Base-by-base conservation (phyloP, 2,113 vertebrate genomes). In the Nycticorax nycticorax region DNA sequence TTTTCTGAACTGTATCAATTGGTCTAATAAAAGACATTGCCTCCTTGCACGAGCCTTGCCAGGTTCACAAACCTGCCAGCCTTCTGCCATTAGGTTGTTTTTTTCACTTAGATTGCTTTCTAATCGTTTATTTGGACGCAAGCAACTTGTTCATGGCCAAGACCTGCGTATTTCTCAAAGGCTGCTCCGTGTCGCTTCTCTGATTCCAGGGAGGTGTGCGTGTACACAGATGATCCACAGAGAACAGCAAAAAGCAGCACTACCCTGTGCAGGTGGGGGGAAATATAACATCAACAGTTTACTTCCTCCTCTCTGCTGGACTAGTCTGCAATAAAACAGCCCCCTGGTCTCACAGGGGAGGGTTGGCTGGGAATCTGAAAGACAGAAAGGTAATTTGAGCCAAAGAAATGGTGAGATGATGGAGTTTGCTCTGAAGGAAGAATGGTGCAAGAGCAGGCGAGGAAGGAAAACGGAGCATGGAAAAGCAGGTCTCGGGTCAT, bases 391-490 rank as follows among this genome's bases (percentile, higher is more conserved):
- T 22, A 35, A 39, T 39, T 5, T 14, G 28, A 90, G 63, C 19
- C n/a, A 33, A 47, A 47, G 43, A 4, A 9, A n/a, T 3, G 9
- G 45, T 0, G 32, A 74, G 53, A 59, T 1, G 17, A 20, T 16
- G 15, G 66, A 72, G 33, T 32, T 52, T 4, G 4, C 35, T 52
- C 53, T 22, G 27, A 60, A 48, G 43, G 59, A 74, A 66, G 32
- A 74, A 12, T 3, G 0, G 41, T 6, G 5, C 50, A 41, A 66
- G 32, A 72, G 67, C 41, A 5, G 35, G 43, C 0, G 0, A 59
- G 52, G 59, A 41, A 64, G 50, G 43, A 59, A 59, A 52, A 33
- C 0, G 11, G 50, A 52, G 35, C 3, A 9, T 11, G 5, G 27
- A 18, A 37, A 60, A 82, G 33, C 33, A 60, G 27, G 35, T 35